Base-by-base conservation (phyloP, 2,888 invertebrate species). In the Agrilus biguttatus region DNA sequence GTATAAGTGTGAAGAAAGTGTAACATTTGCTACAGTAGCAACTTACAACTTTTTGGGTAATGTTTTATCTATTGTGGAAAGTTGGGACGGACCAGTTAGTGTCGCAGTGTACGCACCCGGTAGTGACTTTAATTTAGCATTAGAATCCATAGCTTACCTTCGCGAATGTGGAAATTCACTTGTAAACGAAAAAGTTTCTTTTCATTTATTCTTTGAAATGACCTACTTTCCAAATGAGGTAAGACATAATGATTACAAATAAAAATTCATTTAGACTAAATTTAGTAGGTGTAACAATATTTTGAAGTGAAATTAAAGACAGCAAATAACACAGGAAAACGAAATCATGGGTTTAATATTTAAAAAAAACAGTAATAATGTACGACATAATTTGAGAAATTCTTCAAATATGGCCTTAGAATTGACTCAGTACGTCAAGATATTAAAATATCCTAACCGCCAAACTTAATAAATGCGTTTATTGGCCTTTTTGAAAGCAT, bases 11-110 rank as follows among this genome's bases (percentile, higher is more conserved):
- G 14, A 14, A 14, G 14, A 36, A 36, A 36, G 36, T 17, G 36
- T 36, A 14, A 36, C 36, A n/a, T 36, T 36, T 17, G 17, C 36
- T 14, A 36, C 36, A 1, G 8, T 8, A 8, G 17, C 36, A 36
- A 17, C 14, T 17, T 17, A 36, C n/a, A 14, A 14, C 8, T 14
- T 14, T 17, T 36, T 33, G 33, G 39, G 23, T 2, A 39, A 39
- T 10, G 17, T 39, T 33, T 33, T 39, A 14, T 8, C 14, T 2
- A 39, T 14, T 13, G 39, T 39, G 19, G 14, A 39, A 14, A 23
- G 33, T 3, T 39, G 39, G 39, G 33, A 39, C n/a, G 39, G 39
- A 33, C 39, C 39, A 8, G 14, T 39, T 12, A 39, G 39, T 39
- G 39, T 39, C 3, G 39, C 39, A 5, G 32, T 39, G 14, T 33